Percentiles rank a stretch among this genome's conserved stretches.
Conservation (phyloP, 2,797 vertebrate genomes). For the Gorsachius magnificus region DNA sequence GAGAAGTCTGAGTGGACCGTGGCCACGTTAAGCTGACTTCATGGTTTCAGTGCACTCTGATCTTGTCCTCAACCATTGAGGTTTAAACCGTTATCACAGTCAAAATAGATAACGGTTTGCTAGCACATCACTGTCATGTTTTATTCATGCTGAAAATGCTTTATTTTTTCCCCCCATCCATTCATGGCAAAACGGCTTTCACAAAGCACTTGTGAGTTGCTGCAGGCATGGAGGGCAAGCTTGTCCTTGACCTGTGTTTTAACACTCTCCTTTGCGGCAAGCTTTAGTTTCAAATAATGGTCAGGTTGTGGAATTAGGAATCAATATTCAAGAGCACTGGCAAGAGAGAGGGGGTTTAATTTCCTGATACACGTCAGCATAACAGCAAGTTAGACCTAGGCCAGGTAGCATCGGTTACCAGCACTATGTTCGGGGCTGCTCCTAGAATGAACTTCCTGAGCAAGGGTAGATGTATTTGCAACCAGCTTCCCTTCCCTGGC, state of each 20-base stretch:
- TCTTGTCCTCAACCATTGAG: constrained; percentile 53
- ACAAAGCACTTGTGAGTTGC: constrained; percentile 24
- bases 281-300: constrained; percentile 64
- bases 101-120: constrained; percentile 59
- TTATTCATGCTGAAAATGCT: constrained; percentile 58
- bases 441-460: neutral
- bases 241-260: constrained; percentile 55
- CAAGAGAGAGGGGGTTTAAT: constrained; percentile 4
- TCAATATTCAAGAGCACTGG: constrained; percentile 24
- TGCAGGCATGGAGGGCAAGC: constrained; percentile 2
- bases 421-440: neutral
- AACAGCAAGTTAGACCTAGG: constrained; percentile 9
- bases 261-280: neutral
- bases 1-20: neutral
- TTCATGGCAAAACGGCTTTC: constrained; percentile 49
- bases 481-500: neutral
- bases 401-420: constrained; percentile 55
- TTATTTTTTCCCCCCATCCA: neutral
- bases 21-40: constrained; percentile 58
- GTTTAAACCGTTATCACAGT: constrained; percentile 55
- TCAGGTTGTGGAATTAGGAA: constrained; percentile 52
- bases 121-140: constrained; percentile 54
- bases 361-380: constrained; percentile 4
- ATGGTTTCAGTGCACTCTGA: constrained; percentile 25
- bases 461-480: neutral